Evolutionary conservation across 2,888 invertebrate species (phyloP), one percentile per base, ranked within the genome.

Genomic region (Ischnus inquisitorius): DNA sequence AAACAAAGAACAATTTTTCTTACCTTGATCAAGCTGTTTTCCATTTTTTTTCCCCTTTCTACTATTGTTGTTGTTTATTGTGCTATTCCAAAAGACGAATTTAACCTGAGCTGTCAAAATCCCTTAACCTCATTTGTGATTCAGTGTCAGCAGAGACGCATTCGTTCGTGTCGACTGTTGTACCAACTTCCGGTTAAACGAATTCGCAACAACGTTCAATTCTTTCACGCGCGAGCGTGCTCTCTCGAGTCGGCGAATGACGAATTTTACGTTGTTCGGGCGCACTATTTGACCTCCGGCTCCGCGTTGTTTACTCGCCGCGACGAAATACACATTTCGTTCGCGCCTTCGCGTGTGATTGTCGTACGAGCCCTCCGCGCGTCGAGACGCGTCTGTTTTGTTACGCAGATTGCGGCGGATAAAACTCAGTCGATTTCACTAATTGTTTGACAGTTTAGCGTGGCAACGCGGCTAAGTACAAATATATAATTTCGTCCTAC

Each of bases 21-120:
- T 25, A 75, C 75, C 64, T 75, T 75, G 22, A 46, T 75, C 48
- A 64, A 64, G 62, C n/a, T 51, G 64, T 34, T 75, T 34, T 75
- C 75, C 75, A 75, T 75, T 6, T 64, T 64, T n/a, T 62, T 46
- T 19, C 57, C 28, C 4, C 54, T 60, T 28, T 60, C 46, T 46
- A 14, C n/a, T 60, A 28, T 28, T 28, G 14, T 28, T 60, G n/a
- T 60, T 60, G 25, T 60, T 60, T 25, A 28, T 25, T 14, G 25
- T 3, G 14, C 57, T 6, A 54, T 14, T 25, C 60, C n/a, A 25
- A 60, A 28, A 60, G 25, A 14, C 5, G 14, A 34, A 34, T 34
- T 60, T 60, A 28, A 28, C 60, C 60, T n/a, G 60, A 60, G 25
- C 60, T 60, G 60, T 60, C 60, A 60, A 60, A 60, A 60, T 60